Evolutionary conservation across 2,888 invertebrate genomes (phyloP).

Genomic region (Megastigmus dorsalis): DNA sequence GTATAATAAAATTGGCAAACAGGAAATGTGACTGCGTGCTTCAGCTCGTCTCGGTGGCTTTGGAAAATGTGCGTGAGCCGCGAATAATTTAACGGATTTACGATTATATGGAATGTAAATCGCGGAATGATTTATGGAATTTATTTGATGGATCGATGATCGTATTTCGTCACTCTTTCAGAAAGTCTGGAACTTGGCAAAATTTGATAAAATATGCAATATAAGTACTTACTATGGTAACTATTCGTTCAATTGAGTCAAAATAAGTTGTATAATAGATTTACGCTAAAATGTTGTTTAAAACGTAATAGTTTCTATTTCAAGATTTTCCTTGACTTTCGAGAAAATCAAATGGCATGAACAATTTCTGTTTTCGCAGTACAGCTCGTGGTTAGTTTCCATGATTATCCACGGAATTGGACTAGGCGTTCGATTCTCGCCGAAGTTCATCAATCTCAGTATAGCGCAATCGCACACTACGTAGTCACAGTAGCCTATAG

Average conservation of each 20-base stretch:
- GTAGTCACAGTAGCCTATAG: no score
- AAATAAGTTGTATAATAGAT: no score
- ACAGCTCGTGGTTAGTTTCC: background rate
- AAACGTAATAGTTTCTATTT: no score
- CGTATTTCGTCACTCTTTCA: no score
- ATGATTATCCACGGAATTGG: constrained; percentile 4
- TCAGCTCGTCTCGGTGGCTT: no score
- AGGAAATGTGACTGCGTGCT: background rate
- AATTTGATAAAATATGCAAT: no score
- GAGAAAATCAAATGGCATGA: no score
- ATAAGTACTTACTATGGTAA: no score
- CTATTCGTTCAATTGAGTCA: no score
- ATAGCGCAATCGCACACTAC: constrained; percentile 19
- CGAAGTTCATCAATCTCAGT: constrained; percentile 27
- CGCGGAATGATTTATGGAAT: constrained; percentile 7
- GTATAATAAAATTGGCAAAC: constrained; percentile 26
- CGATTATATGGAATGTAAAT: background rate
- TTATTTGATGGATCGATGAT: constrained; percentile 10
- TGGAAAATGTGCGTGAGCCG: background rate
- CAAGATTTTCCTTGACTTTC: no score
- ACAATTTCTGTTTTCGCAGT: background rate
- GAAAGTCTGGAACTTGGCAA: no score
- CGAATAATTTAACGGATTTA: constrained; percentile 27
- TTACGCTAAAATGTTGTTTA: no score
- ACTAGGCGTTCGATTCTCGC: constrained; percentile 2